phyloP scores from a whole-genome alignment of 2,113 vertebrate species.

The Bubo bubo region DNA sequence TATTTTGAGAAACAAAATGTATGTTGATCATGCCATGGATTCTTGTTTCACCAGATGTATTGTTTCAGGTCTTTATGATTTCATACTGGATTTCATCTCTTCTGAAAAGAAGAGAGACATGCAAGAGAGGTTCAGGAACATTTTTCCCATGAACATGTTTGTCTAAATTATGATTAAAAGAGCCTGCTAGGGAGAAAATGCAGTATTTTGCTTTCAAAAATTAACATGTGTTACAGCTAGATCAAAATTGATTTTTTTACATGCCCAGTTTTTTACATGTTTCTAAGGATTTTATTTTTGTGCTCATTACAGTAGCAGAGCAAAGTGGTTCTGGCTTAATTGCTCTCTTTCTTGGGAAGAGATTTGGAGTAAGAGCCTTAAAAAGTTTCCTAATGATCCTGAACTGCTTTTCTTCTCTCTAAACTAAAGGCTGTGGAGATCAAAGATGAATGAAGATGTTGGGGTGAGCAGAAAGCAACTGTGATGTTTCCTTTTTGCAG shows the following conservation, averaged over 20 bases:
- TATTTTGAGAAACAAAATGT: slow-evolving; percentile 54
- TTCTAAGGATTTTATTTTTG: not conserved
- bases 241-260: slow-evolving; percentile 18
- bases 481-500: not conserved
- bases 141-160: slow-evolving; percentile 62
- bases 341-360: not conserved
- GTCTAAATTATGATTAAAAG: slow-evolving; percentile 44
- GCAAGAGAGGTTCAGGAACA: slow-evolving; percentile 4
- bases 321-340: not conserved
- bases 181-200: not conserved
- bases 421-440: not conserved
- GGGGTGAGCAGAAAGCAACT: not conserved
- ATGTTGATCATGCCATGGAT: slow-evolving; percentile 7
- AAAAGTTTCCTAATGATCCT: not conserved
- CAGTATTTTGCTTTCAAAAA: not conserved
- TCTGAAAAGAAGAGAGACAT: slow-evolving; percentile 30
- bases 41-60: slow-evolving; percentile 43
- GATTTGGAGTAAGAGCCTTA: not conserved
- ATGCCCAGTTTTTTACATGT: not conserved
- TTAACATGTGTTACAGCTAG: not conserved
- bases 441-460: not conserved
- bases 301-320: not conserved
- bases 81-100: slow-evolving; percentile 61
- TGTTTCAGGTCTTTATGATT: slow-evolving; percentile 57
- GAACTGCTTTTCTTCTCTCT: not conserved